These are phyloP conservation scores for Tachuris rubrigastra DNA, from an alignment of 2,113 vertebrate species.

Conservation along the genomic window DNA sequence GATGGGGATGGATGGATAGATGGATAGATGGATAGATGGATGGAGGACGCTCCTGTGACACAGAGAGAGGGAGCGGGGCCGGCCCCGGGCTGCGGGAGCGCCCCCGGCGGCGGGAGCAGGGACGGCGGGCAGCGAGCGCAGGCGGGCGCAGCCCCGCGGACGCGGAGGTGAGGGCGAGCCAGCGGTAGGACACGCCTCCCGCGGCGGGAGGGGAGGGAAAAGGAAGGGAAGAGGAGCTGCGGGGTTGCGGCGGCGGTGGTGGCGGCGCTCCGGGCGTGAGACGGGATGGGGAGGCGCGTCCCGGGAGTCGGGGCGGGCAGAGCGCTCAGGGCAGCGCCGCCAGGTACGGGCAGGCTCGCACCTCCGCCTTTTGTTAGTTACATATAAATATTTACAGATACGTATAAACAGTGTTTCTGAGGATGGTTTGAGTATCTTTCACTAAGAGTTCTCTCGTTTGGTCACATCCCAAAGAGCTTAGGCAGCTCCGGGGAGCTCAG, in stretches of 20 bases:
- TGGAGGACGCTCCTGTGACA: too few species aligned
- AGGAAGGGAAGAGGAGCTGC: too few species aligned
- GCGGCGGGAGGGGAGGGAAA: background rate
- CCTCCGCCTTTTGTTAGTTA: background rate
- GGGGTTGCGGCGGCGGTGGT: too few species aligned
- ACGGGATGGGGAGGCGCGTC: background rate
- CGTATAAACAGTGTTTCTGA: too few species aligned
- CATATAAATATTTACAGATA: rapidly evolving
- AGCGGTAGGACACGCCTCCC: background rate
- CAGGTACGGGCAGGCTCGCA: background rate
- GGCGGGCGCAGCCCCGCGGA: too few species aligned
- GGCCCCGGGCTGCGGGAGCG: too few species aligned
- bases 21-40: too few species aligned
- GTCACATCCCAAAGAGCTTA: rapidly evolving
- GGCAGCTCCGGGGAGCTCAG: background rate
- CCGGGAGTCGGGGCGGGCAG: background rate
- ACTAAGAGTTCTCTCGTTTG: rapidly evolving
- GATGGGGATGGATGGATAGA: too few species aligned
- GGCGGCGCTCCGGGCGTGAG: background rate
- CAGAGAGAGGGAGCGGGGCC: too few species aligned
- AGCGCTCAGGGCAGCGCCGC: background rate
- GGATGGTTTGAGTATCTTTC: rapidly evolving
- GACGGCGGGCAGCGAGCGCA: too few species aligned
- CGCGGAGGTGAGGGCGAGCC: background rate
- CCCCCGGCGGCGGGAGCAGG: background rate